These are phyloP conservation scores for Heliconius melpomene DNA, from an alignment of 1,140 invertebrate genomes.

Conservation along the genomic window DNA sequence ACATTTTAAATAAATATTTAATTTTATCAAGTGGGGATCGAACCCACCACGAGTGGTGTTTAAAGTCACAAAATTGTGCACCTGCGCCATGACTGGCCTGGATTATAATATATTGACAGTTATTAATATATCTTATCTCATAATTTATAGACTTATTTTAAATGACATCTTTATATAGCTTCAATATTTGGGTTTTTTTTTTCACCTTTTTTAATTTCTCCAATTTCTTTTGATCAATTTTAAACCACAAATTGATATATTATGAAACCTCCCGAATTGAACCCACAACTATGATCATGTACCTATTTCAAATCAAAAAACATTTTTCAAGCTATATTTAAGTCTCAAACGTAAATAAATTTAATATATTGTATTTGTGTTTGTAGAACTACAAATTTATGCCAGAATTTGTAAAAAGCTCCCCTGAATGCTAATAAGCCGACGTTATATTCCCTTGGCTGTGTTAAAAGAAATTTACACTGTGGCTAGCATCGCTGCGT, in stretches of 20 bases:
- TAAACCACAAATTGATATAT: not conserved
- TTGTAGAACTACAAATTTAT: constrained; percentile 16
- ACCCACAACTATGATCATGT: not conserved
- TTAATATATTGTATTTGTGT: not conserved
- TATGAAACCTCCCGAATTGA: not conserved
- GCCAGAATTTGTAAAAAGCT: constrained; percentile 11
- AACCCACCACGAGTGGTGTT: no score
- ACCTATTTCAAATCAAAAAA: not conserved
- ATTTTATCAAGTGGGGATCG: no score
- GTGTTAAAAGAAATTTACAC: constrained; percentile 18
- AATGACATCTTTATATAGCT: no score
- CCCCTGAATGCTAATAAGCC: constrained; percentile 16
- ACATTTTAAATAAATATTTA: no score
- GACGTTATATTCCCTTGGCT: constrained; percentile 15
- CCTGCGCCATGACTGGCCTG: no score
- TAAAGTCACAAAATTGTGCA: no score
- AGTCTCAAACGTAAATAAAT: not conserved
- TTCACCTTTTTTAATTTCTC: no score
- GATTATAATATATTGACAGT: no score
- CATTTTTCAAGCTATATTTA: not conserved
- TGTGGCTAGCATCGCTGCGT: not conserved
- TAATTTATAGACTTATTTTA: no score
- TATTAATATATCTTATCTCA: no score
- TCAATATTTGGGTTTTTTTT: no score
- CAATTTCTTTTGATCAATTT: no score